These are phyloP conservation scores for Mobula birostris DNA, from an alignment of 2,113 vertebrate genomes.

Conservation along the genomic window DNA sequence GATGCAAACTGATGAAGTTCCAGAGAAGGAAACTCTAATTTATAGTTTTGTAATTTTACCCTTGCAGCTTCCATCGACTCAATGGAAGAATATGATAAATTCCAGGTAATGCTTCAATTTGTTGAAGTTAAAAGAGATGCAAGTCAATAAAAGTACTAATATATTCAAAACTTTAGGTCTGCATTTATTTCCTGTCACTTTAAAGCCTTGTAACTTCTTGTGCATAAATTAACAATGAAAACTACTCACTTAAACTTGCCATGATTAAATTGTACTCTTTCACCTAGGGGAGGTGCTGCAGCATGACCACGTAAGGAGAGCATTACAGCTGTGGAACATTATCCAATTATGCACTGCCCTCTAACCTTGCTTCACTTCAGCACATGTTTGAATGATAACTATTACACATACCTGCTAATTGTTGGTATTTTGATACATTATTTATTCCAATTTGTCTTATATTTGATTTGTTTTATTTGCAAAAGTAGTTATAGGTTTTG, in stretches of 20 bases:
- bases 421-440: neutral
- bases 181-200: neutral
- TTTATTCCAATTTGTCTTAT: neutral
- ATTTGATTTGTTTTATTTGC: neutral
- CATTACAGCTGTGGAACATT: neutral
- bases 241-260: conserved; percentile 2
- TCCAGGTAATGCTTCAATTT: neutral
- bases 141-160: neutral
- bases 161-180: neutral
- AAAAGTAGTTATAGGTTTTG: neutral
- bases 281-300: neutral
- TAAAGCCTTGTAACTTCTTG: neutral
- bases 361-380: neutral
- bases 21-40: neutral
- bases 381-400: conserved; percentile 11
- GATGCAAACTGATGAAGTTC: neutral
- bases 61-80: neutral
- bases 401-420: conserved; percentile 17
- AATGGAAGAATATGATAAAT: neutral
- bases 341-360: conserved; percentile 30
- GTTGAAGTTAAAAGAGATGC: neutral
- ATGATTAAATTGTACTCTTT: conserved; percentile 4
- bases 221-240: conserved; percentile 8
- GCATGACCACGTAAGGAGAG: neutral
- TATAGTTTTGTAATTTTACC: neutral